phyloP scores from a whole-genome alignment of 2,888 invertebrate species.

The Xestoiulus laeticollis region DNA sequence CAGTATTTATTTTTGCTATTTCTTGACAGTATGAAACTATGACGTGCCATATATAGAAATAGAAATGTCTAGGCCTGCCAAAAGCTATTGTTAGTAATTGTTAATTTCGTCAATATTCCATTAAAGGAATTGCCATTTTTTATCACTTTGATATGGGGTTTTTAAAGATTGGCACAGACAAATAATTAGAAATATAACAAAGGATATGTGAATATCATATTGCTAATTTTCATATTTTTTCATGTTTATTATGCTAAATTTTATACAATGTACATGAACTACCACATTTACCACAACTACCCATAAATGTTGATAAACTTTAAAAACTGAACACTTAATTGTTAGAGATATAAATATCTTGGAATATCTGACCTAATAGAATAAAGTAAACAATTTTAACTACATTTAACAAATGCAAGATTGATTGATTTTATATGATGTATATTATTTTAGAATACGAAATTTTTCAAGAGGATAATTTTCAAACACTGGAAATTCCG shows the following conservation, averaged over 20 bases:
- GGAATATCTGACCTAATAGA: no score
- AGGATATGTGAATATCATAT: no score
- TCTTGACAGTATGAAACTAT: not conserved
- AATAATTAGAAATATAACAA: no score
- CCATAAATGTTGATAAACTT: no score
- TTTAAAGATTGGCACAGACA: not conserved
- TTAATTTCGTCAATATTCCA: not conserved
- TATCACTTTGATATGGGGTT: not conserved
- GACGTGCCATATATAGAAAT: not conserved
- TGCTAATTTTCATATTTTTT: no score
- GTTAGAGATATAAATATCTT: no score
- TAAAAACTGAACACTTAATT: no score
- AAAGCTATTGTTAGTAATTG: not conserved
- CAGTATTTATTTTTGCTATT: not conserved
- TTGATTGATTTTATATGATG: not conserved
- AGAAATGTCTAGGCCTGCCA: not conserved
- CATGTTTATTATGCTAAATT: no score
- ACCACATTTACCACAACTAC: no score
- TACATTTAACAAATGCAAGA: not conserved
- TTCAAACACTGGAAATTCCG: conserved; percentile 86
- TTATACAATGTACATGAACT: no score
- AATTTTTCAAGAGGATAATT: conserved; percentile 69
- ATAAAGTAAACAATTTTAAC: not conserved
- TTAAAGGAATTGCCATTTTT: not conserved
- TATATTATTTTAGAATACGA: not conserved